Conservation (phyloP, 2,113 vertebrate genomes). For the Lathamus discolor region DNA sequence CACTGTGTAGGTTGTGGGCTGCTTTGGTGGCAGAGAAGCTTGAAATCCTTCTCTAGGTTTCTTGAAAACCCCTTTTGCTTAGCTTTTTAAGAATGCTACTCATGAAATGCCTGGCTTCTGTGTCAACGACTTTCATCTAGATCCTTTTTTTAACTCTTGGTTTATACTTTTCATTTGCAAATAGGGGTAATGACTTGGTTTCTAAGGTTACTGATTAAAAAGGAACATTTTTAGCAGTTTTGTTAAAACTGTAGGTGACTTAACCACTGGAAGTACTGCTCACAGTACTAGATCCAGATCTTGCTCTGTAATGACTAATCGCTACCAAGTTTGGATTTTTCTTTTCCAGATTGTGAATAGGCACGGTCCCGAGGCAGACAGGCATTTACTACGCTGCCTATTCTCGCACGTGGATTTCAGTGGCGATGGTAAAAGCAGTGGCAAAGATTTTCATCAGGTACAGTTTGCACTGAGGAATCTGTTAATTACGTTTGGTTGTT, state of each 20-base stretch:
- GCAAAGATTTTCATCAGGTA: constrained; percentile 99
- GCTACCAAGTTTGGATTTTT: background rate
- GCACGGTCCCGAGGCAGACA: constrained; percentile 99
- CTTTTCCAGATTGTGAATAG: constrained; percentile 92
- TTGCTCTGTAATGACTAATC: background rate
- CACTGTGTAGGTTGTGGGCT: background rate
- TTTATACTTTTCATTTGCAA: background rate
- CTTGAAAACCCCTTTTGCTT: background rate
- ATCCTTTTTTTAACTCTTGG: background rate
- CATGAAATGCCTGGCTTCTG: background rate
- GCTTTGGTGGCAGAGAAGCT: background rate
- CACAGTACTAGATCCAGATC: background rate
- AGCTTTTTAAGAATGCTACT: background rate
- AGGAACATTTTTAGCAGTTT: background rate
- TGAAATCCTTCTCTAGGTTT: background rate
- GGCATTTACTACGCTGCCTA: constrained; percentile 99
- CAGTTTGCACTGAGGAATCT: background rate
- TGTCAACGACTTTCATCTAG: background rate
- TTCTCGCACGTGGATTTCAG: constrained; percentile 99
- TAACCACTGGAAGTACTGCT: background rate
- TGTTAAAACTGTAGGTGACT: background rate
- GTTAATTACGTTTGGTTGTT: background rate
- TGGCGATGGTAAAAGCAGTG: constrained; percentile 99
- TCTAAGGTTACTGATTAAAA: background rate
- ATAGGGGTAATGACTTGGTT: background rate